phyloP scores from a whole-genome alignment of 2,797 vertebrate genomes.

The Sebastes matsubarae region DNA sequence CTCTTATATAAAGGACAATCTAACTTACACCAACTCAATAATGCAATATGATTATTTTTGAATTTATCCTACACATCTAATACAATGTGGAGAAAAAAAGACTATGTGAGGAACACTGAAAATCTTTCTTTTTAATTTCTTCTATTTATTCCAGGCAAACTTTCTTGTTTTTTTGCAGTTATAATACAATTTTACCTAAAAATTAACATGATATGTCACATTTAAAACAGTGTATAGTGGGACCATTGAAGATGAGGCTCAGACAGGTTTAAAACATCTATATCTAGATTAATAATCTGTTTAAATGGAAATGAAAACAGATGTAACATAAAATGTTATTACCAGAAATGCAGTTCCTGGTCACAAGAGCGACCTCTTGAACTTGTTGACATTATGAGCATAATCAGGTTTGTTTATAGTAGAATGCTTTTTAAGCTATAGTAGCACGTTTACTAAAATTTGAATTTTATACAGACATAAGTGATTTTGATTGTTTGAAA shows the following conservation, averaged over 20 bases:
- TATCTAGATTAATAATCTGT: background rate
- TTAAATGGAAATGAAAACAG: background rate
- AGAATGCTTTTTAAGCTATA: background rate
- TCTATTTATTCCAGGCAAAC: background rate
- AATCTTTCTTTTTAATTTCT: background rate
- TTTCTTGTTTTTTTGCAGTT: background rate
- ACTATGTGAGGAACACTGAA: background rate
- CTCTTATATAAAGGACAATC: background rate
- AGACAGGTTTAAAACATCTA: background rate
- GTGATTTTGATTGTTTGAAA: background rate
- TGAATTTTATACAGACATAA: background rate
- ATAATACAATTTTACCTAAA: background rate
- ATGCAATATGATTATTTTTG: background rate
- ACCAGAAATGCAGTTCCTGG: background rate
- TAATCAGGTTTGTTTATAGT: background rate
- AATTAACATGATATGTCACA: too few species aligned
- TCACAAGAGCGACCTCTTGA: background rate
- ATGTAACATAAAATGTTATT: background rate
- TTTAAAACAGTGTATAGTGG: too few species aligned
- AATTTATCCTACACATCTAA: background rate
- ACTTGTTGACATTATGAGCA: background rate
- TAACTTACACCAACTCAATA: background rate
- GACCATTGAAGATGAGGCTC: background rate
- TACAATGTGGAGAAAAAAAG: background rate
- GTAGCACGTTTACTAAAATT: background rate